A percentile compares a stretch with the other conserved stretches of the same genome.
Evolutionary conservation across 2,113 vertebrate genomes (phyloP).

Genomic region (Xerus inauris): DNA sequence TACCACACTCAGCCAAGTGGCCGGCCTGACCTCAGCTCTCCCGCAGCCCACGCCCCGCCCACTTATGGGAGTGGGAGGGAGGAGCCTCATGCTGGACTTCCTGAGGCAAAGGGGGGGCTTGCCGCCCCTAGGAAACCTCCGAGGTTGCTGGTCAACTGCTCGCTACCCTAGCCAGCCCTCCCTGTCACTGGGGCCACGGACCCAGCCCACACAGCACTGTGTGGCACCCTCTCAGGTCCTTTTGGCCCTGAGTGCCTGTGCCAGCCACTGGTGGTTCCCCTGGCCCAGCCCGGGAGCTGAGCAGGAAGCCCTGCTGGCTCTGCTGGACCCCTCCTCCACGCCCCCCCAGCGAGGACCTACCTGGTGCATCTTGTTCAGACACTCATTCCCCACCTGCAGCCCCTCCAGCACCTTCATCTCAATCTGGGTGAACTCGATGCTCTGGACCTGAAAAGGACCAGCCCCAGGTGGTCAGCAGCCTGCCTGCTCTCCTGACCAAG

Average conservation of each 20-base stretch:
- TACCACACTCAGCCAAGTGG: not conserved
- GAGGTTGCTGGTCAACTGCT: fast-evolving
- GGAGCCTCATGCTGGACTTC: not conserved
- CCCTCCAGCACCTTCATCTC: conserved; percentile 97
- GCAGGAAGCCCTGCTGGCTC: not conserved
- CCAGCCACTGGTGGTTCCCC: not conserved
- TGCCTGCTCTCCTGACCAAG: no score
- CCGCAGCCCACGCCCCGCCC: not conserved
- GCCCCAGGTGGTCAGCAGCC: fast-evolving
- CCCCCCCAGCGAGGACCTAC: conserved; percentile 73
- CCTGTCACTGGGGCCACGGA: fast-evolving
- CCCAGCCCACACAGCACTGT: not conserved
- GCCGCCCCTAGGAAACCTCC: not conserved
- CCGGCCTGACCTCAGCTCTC: not conserved
- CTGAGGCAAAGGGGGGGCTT: not conserved
- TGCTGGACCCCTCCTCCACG: fast-evolving
- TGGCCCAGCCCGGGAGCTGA: not conserved
- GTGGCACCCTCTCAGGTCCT: not conserved
- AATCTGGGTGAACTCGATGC: conserved; percentile 97
- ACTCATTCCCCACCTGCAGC: conserved; percentile 94
- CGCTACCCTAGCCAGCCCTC: no score
- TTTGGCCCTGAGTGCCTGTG: not conserved
- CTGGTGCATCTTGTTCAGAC: conserved; percentile 99
- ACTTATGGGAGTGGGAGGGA: not conserved
- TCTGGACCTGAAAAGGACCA: conserved; percentile 90